Base-by-base conservation (phyloP, 2,797 vertebrate species). In the Hyperoplus immaculatus region DNA sequence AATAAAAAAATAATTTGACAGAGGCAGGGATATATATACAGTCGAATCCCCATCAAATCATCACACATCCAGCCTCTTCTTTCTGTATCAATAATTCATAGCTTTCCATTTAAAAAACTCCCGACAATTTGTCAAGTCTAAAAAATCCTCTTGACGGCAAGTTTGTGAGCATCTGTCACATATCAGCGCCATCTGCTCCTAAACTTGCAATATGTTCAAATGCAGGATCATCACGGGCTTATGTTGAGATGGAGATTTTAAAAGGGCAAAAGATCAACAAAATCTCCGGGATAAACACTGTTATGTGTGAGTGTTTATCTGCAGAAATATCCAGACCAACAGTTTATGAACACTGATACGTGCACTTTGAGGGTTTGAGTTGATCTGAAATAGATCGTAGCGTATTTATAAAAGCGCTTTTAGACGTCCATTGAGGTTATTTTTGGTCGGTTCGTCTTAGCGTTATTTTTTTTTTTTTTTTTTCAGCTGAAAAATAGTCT, bases 121-220 rank as follows among this genome's bases (percentile, higher is more conserved):
- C 21, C 1, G 21, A 45, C 38, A 7, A 16, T 72, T 59, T 84
- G 36, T 46, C 21, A 21, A 6, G 57, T 78, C 69, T 72, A 18
- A 53, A 53, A 41, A 69, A 72, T 61, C 72, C 73, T 69, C 41
- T 2, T 21, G n/a, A 69, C 58, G 57, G 58, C 36, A 69, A 66
- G 58, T 79, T 78, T 69, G 41, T 72, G 75, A 89, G 82, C 80
- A 77, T 84, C 64, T 84, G 80, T 64, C 16, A 70, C 47, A 80
- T 56, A 80, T 83, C 60, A 73, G 58, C 61, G 43, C 47, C 84
- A 78, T 82, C 84, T 88, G 81, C 75, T 77, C 54, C 70, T 55
- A 75, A 68, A 82, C 78, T 77, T 63, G 47, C 18, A 3, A 70
- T 53, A 43, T 53, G 4, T 54, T 66, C 51, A 16, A 47, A 15